Conservation (phyloP, 92 coral and sea anemone species). For the Palythoa heliodiscus region DNA sequence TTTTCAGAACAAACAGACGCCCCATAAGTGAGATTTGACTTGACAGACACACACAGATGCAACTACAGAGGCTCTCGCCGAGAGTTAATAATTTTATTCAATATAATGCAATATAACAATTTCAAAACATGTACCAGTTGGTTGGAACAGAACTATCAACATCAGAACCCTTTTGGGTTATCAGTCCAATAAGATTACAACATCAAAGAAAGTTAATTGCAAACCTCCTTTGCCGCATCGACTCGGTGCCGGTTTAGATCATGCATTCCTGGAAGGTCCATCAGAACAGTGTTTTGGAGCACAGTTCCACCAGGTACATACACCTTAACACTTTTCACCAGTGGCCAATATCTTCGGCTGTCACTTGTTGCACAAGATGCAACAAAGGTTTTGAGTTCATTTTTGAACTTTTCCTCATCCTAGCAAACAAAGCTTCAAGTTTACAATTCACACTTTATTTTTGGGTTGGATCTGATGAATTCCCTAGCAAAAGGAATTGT, state of each 20-base stretch:
- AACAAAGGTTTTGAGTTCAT: not conserved
- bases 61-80: too few species aligned
- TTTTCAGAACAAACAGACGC: too few species aligned
- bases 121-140: not conserved
- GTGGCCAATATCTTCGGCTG: not conserved
- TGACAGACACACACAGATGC: too few species aligned
- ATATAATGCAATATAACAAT: not conserved
- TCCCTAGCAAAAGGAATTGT: too few species aligned
- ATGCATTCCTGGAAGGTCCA: not conserved
- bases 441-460: too few species aligned
- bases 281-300: not conserved
- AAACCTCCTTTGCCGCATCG: not conserved
- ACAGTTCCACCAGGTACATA: not conserved
- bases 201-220: too few species aligned
- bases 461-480: too few species aligned
- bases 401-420: not conserved
- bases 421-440: too few species aligned
- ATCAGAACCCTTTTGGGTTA: not conserved
- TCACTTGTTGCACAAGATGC: not conserved
- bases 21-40: too few species aligned
- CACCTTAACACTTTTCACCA: not conserved
- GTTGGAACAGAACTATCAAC: not conserved
- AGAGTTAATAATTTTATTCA: too few species aligned
- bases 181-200: too few species aligned
- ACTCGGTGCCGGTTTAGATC: not conserved